A percentile compares a stretch with the other conserved stretches of the same genome.
These are phyloP conservation scores for Nyctereutes procyonoides DNA, from an alignment of 2,113 vertebrate species.

Conservation along the genomic window DNA sequence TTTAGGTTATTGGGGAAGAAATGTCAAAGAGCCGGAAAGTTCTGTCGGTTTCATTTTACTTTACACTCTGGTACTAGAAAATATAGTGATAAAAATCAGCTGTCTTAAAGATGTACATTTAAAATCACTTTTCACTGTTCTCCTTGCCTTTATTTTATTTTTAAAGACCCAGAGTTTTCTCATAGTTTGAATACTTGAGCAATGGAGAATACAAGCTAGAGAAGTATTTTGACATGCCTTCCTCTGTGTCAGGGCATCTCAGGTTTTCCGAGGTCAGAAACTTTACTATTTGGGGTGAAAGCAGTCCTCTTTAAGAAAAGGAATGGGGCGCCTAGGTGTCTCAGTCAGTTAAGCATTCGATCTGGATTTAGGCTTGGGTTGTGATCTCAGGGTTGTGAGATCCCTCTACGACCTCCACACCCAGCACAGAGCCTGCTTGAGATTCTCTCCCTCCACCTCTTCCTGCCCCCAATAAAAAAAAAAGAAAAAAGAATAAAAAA, in stretches of 20 bases:
- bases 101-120: not conserved
- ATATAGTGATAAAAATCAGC: not conserved
- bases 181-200: not conserved
- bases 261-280: not conserved
- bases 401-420: not conserved
- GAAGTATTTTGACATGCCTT: not conserved
- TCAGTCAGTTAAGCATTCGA: not conserved
- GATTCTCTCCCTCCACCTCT: not conserved
- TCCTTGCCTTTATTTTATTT: not conserved
- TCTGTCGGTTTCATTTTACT: constrained; percentile 62
- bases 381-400: not conserved
- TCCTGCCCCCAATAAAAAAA: not conserved
- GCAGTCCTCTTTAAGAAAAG: not conserved
- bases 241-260: not conserved
- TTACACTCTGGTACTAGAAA: constrained; percentile 63
- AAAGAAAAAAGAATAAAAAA: not conserved
- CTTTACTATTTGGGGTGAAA: not conserved
- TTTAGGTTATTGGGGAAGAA: constrained; percentile 63
- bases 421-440: not conserved
- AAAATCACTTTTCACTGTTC: not conserved
- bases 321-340: not conserved
- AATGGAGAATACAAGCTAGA: not conserved
- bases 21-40: constrained; percentile 44
- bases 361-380: not conserved
- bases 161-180: not conserved